These are phyloP conservation scores for Bradypodion pumilum DNA, from an alignment of 2,797 vertebrate species.

Conservation along the genomic window DNA sequence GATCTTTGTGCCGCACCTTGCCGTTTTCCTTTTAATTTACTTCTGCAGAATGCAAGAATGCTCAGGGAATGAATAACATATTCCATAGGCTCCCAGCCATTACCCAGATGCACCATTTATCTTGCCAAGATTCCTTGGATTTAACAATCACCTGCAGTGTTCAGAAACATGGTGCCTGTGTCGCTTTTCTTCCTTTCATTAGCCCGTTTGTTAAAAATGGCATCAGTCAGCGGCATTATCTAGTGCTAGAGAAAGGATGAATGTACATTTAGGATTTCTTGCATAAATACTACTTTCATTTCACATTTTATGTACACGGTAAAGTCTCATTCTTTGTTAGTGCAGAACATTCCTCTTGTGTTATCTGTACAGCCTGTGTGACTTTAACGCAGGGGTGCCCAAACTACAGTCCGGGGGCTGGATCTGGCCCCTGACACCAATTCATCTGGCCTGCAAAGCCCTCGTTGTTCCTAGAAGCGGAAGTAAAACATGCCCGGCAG, in stretches of 20 bases:
- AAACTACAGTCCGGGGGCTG: too few relatives aligned
- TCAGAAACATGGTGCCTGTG: constrained; percentile 38
- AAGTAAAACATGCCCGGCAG: too few relatives aligned
- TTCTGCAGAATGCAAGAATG: constrained; percentile 53
- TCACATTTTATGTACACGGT: not conserved
- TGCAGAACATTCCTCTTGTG: not conserved
- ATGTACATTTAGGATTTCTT: constrained; percentile 27
- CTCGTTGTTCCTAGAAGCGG: too few relatives aligned
- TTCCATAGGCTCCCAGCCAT: constrained; percentile 24
- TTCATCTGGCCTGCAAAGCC: too few relatives aligned
- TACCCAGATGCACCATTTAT: constrained; percentile 26
- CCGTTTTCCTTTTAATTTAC: constrained; percentile 55
- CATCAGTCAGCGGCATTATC: not conserved
- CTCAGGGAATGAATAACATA: constrained; percentile 54
- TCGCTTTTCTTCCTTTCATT: constrained; percentile 19
- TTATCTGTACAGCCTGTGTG: not conserved
- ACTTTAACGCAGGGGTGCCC: too few relatives aligned
- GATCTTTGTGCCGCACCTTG: constrained; percentile 47
- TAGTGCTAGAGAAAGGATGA: constrained; percentile 1
- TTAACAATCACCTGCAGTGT: constrained; percentile 22
- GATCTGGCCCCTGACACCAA: too few relatives aligned
- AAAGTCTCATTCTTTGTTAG: not conserved
- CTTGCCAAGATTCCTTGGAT: constrained; percentile 1
- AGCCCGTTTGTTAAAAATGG: constrained; percentile 12
- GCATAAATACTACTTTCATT: not conserved